Percentiles rank a stretch among this genome's conserved stretches.
Evolutionary conservation across 2,797 vertebrate genomes (phyloP).

Genomic region (Lepus oiostolus): DNA sequence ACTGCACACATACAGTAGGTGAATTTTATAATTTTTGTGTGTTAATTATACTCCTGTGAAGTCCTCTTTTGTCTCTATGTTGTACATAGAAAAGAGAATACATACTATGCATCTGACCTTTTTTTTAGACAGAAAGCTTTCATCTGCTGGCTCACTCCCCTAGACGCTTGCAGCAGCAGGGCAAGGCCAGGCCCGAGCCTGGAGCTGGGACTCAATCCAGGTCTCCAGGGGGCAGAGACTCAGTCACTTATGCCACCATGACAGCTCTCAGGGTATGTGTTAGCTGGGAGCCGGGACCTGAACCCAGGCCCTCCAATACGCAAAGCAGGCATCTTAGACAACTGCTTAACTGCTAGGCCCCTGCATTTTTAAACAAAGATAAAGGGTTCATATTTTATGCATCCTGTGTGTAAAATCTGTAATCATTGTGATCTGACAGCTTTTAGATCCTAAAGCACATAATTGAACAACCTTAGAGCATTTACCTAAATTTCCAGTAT

Average conservation of each 20-base stretch:
- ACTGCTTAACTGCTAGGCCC: too few species aligned
- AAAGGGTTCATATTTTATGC: not conserved
- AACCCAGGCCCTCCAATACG: too few species aligned
- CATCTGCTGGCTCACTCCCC: too few species aligned
- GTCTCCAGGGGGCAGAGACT: too few species aligned
- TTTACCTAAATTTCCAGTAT: not conserved
- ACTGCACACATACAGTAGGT: not conserved
- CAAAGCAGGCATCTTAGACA: too few species aligned
- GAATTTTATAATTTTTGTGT: not conserved
- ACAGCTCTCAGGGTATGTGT: too few species aligned
- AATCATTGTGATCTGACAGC: not conserved
- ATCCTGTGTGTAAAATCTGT: not conserved
- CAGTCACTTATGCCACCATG: too few species aligned
- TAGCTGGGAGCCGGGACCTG: too few species aligned
- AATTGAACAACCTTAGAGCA: not conserved
- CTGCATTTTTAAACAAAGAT: constrained; percentile 32
- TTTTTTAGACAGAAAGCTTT: too few species aligned
- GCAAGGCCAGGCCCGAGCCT: too few species aligned
- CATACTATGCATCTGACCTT: not conserved
- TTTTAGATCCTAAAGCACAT: not conserved
- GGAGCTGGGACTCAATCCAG: too few species aligned
- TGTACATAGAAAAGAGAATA: not conserved
- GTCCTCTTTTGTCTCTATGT: not conserved
- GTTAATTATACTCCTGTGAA: constrained; percentile 6
- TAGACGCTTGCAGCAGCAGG: too few species aligned